A percentile compares a stretch with the other conserved stretches of the same genome.
phyloP scores from a whole-genome alignment of 2,797 vertebrate species.

The Gymnoscopelus microlampas region DNA sequence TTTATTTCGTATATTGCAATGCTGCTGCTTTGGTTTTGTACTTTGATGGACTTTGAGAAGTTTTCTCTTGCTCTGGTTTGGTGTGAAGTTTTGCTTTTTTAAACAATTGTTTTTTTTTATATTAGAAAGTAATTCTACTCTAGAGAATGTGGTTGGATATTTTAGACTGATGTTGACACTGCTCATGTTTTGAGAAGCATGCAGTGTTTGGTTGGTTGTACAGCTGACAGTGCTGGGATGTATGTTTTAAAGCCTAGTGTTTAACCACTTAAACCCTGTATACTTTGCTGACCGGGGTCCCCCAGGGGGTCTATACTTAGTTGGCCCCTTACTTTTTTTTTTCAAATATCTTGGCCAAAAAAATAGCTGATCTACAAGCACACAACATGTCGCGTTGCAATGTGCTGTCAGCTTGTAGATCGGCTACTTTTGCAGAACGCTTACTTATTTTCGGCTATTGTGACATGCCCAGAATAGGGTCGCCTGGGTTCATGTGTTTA shows the following conservation, averaged over 20 bases:
- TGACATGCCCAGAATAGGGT: too few species aligned
- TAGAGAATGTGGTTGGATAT: not conserved
- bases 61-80: slow-evolving; percentile 1
- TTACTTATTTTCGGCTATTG: too few species aligned
- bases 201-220: not conserved
- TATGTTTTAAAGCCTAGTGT: not conserved
- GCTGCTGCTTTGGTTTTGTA: not conserved
- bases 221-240: not conserved
- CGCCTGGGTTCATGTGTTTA: too few species aligned
- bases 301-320: not conserved
- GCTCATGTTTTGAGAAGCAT: not conserved
- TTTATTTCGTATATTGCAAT: not conserved
- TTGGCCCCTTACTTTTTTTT: not conserved
- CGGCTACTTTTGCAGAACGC: not conserved
- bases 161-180: not conserved
- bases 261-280: too few species aligned
- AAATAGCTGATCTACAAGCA: not conserved
- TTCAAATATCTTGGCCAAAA: too few species aligned
- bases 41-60: not conserved
- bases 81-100: not conserved
- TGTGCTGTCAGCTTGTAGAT: not conserved
- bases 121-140: not conserved
- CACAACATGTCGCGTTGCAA: not conserved
- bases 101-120: not conserved
- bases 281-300: too few species aligned